Percentiles rank a stretch among this genome's conserved stretches.
Conservation (phyloP, 2,797 vertebrate genomes). For the Amphiprion clarkii region DNA sequence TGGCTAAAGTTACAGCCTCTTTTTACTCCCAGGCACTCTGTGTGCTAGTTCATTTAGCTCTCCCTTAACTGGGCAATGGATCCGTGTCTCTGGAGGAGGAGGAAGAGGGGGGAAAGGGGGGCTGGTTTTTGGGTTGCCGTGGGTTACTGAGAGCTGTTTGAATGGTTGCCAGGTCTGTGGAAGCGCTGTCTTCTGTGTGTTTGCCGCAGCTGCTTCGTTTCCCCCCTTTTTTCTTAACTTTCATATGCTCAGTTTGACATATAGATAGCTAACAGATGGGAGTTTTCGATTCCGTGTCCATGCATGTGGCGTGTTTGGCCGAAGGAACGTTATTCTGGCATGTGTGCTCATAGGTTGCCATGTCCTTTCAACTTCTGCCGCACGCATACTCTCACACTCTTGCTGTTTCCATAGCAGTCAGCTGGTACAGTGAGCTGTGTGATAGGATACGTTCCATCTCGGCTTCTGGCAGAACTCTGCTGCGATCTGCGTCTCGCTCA, state of each 20-base stretch:
- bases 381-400: slow-evolving; percentile 44
- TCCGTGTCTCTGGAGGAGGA: slow-evolving; percentile 65
- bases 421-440: slow-evolving; percentile 60
- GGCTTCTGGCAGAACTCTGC: slow-evolving; percentile 49
- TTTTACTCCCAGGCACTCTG: slow-evolving; percentile 64
- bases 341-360: slow-evolving; percentile 23
- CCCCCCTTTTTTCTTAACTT: slow-evolving; percentile 48
- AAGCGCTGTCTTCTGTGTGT: slow-evolving; percentile 59
- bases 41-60: slow-evolving; percentile 57
- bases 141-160: slow-evolving; percentile 79
- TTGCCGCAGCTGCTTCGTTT: slow-evolving; percentile 59
- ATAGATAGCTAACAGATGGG: slow-evolving; percentile 53
- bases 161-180: slow-evolving; percentile 74
- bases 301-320: slow-evolving; percentile 7
- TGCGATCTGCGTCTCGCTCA: slow-evolving; percentile 53
- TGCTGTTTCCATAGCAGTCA: slow-evolving; percentile 75
- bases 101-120: slow-evolving; percentile 51
- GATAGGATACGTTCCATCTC: slow-evolving; percentile 58
- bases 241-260: slow-evolving; percentile 46
- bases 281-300: slow-evolving; percentile 23
- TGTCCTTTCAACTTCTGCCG: slow-evolving; percentile 62
- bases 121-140: slow-evolving; percentile 77
- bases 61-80: slow-evolving; percentile 71
- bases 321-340: background rate
- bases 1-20: slow-evolving; percentile 80